Evolutionary conservation across 2,888 invertebrate species (phyloP), one percentile per base, ranked within the genome.

Genomic region (Pasiphila rectangulata): DNA sequence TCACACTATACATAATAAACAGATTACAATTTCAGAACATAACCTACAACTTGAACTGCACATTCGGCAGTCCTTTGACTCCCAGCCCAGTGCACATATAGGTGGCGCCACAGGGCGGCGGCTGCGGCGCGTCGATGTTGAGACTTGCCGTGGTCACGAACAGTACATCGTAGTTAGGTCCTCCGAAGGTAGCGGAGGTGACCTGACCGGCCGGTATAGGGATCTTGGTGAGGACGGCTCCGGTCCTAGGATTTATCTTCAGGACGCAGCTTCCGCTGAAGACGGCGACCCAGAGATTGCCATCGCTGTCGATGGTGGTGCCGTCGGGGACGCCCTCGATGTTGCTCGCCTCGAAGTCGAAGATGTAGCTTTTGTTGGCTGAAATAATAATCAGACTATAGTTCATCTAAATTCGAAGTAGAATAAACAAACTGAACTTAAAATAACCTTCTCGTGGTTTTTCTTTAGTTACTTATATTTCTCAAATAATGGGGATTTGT

Each of bases 121-220:
- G 67, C 40, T 78, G 83, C 2, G 80, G 79, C 0, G 51, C 72
- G 0, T 16, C 69, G 1, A 86, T 70, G 7, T 74, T 71, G 53
- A 89, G 60, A 51, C 79, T 85, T 1, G 92, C 93, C 0, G 92
- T 90, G 0, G 86, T 86, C 7, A 94, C 94, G 63, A 90, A 95
- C 41, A 95, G 72, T 27, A 92, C 88, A 59, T 94, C 93, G 54
- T 91, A 80, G 64, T 93, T 90, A 0, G 90, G 90, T 0, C 95
- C 95, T 2, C 95, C 95, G 67, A 94, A 95, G 1, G 93, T 92
- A 2, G 89, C 91, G 0, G 94, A 94, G 0, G 95, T 94, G 2
- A 93, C 90, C 68, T 92, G 91, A 82, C 9, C 92, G 91, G 59
- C 94, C 67, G 76, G 76, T 9, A 78, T 73, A 6, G 89, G 72